Conservation (phyloP, 1,140 invertebrate species). For the Semibalanus balanoides region DNA sequence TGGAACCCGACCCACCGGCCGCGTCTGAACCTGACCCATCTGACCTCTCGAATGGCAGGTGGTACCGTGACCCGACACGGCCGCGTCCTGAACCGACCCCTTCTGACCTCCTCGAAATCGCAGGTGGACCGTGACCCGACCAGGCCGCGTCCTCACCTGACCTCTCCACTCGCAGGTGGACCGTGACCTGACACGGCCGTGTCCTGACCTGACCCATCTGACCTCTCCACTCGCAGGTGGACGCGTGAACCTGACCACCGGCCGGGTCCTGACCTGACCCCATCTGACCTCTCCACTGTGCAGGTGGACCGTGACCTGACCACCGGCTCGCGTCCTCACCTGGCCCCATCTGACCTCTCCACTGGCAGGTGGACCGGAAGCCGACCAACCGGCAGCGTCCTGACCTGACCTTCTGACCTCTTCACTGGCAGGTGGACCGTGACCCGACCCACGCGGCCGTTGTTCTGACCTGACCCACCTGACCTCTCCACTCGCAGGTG, state of each 20-base stretch:
- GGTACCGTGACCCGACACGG: too few relatives aligned
- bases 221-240: too few relatives aligned
- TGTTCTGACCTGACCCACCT: conserved; percentile 23
- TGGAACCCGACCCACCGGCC: too few relatives aligned
- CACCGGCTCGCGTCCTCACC: conserved; percentile 26
- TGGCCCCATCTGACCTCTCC: conserved; percentile 13
- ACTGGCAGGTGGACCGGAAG: conserved; percentile 14
- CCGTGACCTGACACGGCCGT: conserved; percentile 20
- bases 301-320: conserved; percentile 16
- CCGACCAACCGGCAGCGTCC: conserved; percentile 23
- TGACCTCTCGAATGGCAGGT: too few relatives aligned
- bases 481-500: too few relatives aligned
- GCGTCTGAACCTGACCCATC: too few relatives aligned
- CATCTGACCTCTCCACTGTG: too few relatives aligned
- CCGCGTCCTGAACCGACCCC: too few relatives aligned
- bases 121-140: too few relatives aligned
- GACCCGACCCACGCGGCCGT: conserved; percentile 36
- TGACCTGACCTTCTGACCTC: conserved; percentile 21
- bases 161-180: conserved; percentile 9
- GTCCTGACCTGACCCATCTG: conserved; percentile 24
- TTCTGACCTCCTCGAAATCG: too few relatives aligned
- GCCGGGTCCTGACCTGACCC: conserved; percentile 26
- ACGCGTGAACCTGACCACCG: conserved; percentile 23
- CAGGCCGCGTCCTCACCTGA: too few relatives aligned
- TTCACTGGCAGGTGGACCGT: conserved; percentile 13